Evolutionary conservation across 2,797 vertebrate species (phyloP), one percentile per base, ranked within the genome.

Genomic region (Naso thynnoides): DNA sequence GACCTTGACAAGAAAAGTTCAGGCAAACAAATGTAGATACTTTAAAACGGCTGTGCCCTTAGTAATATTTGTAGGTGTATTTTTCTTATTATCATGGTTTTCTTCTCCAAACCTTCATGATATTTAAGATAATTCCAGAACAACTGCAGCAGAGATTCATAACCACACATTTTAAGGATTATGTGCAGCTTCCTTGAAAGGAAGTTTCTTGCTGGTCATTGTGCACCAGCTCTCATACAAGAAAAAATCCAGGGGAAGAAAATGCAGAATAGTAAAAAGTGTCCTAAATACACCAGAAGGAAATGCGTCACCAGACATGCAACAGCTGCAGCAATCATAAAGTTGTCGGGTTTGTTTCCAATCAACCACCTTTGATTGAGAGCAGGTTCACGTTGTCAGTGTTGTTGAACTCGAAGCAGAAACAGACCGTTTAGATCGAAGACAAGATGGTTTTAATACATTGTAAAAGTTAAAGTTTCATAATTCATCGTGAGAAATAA

Each of bases 1-100:
- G n/a, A n/a, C n/a, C n/a, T n/a, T n/a, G n/a, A n/a, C n/a, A n/a
- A n/a, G n/a, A 61, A 81, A 70, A 21, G 49, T 60, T 68, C 10
- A 19, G 24, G 39, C 26, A 27, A 53, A 23, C 81, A 84, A 44
- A 9, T 29, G 65, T n/a, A 2, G 78, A 54, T 73, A 72, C 50
- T 82, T 83, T 73, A 67, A 86, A 82, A 39, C 69, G 83, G 55
- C 60, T 77, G 69, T 45, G 63, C 14, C 18, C 36, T 26, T 13
- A 31, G 65, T 57, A 45, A 49, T 70, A 56, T 74, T 70, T 60
- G 58, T 24, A 31, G 54, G 19, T 50, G 56, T 52, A 45, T 31
- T 70, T 76, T 65, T 70, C 26, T 58, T 50, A 33, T 64, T 66
- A 60, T 55, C 36, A 16, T 66, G 48, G 57, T 75, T 23, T 19